Base-by-base conservation (phyloP, 2,113 vertebrate genomes). In the Athene cunicularia region DNA sequence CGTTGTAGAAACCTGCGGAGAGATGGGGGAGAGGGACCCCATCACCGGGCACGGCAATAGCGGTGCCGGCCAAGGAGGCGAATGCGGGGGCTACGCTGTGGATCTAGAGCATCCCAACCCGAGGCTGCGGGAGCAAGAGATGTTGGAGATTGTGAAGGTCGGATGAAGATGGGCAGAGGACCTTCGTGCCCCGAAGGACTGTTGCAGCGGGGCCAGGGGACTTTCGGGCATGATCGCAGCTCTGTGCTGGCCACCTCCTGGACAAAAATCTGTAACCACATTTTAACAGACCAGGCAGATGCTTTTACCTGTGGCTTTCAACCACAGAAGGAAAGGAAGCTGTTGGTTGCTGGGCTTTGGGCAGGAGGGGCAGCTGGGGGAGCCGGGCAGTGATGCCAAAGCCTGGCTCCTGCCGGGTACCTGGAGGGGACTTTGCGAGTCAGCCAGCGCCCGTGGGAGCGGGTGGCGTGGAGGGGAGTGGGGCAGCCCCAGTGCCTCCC, bases 1-100 rank as follows among this genome's bases (percentile, higher is more conserved):
- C 98, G 5, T 99, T 99, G 97, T 99, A 99, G 93, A 98, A 86
- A 7, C 99, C 99, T 99, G 97, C 0, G 2, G 58, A 56, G 81
- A 80, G 35, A 55, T 9, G 2, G n/a, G 47, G 66, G 14, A 73
- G 47, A 60, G 60, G 43, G 67, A 37, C 2, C 7, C 19, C 6
- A 1, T 5, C 30, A 2, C 26, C 0, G 0, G 37, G 37, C 45
- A 35, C 0, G 75, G n/a, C 49, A 32, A 10, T 4, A 4, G 74
- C 0, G 0, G 39, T 28, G 68, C 39, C 2, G 1, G 37, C 3
- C 4, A 0, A 14, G 50, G 55, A 17, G 53, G 14, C 8, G 24
- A 15, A 33, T 0, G 3, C 21, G 45, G 56, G 47, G 26, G 45
- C 9, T 11, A 5, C n/a, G 19, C 32, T 32, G 5, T 1, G n/a